phyloP scores from a whole-genome alignment of 2,797 vertebrate genomes.

The Sylvia borin region DNA sequence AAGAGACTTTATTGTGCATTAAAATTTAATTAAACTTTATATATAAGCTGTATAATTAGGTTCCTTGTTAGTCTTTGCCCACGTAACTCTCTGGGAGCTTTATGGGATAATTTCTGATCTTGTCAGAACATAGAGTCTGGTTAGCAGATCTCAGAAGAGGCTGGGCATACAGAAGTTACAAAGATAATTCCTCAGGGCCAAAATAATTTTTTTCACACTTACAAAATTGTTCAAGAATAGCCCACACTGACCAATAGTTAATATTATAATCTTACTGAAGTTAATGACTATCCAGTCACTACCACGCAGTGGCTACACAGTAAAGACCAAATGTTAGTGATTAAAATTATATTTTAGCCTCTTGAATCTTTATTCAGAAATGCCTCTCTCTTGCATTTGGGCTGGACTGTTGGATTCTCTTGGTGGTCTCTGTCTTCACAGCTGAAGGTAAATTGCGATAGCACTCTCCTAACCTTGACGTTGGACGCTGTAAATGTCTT shows the following conservation, averaged over 20 bases:
- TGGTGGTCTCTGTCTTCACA: neutral
- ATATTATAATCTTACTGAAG: neutral
- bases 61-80: neutral
- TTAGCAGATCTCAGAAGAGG: neutral
- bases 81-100: neutral
- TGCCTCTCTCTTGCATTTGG: neutral
- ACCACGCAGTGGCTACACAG: neutral
- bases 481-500: neutral
- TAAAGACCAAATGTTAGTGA: neutral
- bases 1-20: neutral
- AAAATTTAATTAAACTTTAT: conserved; percentile 2
- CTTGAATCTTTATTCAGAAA: neutral
- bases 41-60: neutral
- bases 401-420: neutral
- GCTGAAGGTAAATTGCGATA: neutral
- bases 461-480: neutral
- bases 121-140: neutral
- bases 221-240: neutral
- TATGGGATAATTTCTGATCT: conserved; percentile 8
- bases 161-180: neutral
- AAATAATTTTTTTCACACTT: neutral
- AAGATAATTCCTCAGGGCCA: neutral
- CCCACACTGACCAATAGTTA: neutral
- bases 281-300: neutral
- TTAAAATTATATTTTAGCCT: neutral